Percentiles rank a stretch among this genome's conserved stretches.
phyloP scores from a whole-genome alignment of 2,797 vertebrate genomes.

The Myripristis murdjan region DNA sequence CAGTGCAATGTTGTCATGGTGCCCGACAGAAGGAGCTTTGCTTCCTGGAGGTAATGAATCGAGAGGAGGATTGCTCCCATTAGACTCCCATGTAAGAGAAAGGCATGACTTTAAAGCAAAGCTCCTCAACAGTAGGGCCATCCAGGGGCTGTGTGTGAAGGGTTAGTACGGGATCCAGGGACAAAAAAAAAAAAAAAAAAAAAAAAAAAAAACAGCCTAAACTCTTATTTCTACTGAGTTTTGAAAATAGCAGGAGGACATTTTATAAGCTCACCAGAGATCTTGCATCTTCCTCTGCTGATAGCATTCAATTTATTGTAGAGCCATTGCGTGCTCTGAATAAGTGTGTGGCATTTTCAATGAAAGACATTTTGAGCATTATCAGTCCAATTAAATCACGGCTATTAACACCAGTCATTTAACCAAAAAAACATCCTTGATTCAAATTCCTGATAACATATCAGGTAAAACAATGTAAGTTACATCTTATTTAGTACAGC shows the following conservation, averaged over 20 bases:
- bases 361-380: neutral
- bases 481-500: no score
- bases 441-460: neutral
- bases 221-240: neutral
- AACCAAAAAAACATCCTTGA: neutral
- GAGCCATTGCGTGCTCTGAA: neutral
- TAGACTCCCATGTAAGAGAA: constrained; percentile 73
- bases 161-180: constrained; percentile 44
- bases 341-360: neutral
- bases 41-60: constrained; percentile 80
- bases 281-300: constrained; percentile 9
- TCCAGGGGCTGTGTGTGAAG: constrained; percentile 35
- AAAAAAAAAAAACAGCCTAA: neutral
- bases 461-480: neutral
- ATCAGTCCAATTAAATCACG: neutral
- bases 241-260: constrained; percentile 20
- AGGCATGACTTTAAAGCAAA: constrained; percentile 80
- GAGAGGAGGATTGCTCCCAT: constrained; percentile 76
- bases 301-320: constrained; percentile 44
- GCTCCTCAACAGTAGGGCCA: constrained; percentile 52
- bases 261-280: constrained; percentile 21
- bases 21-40: constrained; percentile 72
- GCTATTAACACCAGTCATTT: neutral
- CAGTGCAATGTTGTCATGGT: constrained; percentile 81
- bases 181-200: constrained; percentile 45